These are phyloP conservation scores for Chelonia mydas DNA, from an alignment of 2,797 vertebrate genomes.

Conservation along the genomic window DNA sequence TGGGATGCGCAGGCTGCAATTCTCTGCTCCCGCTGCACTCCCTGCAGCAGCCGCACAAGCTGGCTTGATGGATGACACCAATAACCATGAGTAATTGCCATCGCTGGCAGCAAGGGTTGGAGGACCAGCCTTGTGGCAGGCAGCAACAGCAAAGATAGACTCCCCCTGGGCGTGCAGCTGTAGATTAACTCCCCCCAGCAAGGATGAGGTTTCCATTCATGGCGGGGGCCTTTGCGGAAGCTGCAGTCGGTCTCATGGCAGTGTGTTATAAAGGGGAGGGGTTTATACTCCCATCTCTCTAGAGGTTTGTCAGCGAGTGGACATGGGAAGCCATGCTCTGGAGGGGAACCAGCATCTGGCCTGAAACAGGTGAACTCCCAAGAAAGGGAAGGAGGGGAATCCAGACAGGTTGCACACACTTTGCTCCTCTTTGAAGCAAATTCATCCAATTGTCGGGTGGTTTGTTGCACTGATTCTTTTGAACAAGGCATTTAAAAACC, in stretches of 20 bases:
- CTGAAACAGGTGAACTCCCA: neutral
- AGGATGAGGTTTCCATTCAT: neutral
- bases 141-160: too few relatives aligned
- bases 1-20: neutral
- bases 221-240: neutral
- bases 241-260: neutral
- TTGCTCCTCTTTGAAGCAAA: neutral
- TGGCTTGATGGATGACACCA: neutral
- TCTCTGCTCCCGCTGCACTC: neutral
- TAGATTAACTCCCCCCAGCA: neutral
- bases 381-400: neutral
- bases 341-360: neutral
- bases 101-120: neutral
- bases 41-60: neutral
- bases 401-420: neutral
- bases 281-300: neutral
- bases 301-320: neutral
- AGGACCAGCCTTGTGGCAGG: neutral
- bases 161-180: neutral
- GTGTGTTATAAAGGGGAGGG: neutral
- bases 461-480: neutral
- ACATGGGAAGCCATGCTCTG: neutral
- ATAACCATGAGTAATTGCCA: neutral
- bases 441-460: neutral
- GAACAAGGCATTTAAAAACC: neutral